These are phyloP conservation scores for Platycheirus rosarum DNA, from an alignment of 2,888 invertebrate species.

Conservation along the genomic window DNA sequence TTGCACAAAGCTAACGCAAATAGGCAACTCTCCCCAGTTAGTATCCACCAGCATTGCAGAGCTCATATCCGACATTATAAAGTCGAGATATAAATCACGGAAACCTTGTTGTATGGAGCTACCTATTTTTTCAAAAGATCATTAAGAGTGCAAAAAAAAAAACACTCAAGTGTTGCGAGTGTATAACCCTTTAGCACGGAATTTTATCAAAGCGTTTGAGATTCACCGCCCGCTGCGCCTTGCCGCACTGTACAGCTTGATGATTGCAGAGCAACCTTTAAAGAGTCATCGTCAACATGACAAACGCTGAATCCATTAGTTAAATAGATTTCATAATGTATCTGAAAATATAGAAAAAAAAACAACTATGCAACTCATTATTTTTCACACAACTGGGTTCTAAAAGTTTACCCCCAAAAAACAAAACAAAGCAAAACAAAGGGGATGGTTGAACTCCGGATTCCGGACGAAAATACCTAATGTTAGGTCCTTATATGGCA, in stretches of 20 bases:
- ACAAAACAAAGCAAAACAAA: conserved; percentile 8
- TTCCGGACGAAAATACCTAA: too few relatives aligned
- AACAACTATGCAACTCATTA: conserved; percentile 32
- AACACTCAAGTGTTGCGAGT: conserved; percentile 21
- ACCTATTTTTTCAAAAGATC: conserved; percentile 31
- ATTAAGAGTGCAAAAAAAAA: conserved; percentile 6
- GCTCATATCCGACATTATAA: conserved; percentile 24
- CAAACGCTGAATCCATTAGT: conserved; percentile 34
- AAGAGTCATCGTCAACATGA: conserved; percentile 26
- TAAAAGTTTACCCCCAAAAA: not conserved
- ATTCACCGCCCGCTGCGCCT: too few relatives aligned
- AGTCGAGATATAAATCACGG: conserved; percentile 41
- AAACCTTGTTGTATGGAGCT: not conserved
- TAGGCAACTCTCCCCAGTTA: not conserved
- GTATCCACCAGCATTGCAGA: conserved; percentile 36
- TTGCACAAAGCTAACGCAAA: conserved; percentile 44
- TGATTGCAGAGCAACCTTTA: conserved; percentile 2
- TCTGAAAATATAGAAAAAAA: conserved; percentile 16
- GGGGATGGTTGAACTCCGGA: not conserved
- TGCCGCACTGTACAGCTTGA: too few relatives aligned
- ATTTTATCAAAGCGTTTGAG: conserved; percentile 26
- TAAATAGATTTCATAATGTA: conserved; percentile 35
- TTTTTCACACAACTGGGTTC: conserved; percentile 6
- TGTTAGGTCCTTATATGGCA: not conserved
- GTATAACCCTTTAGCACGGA: conserved; percentile 45